A percentile compares a stretch with the other conserved stretches of the same genome.
Evolutionary conservation across 2,888 invertebrate species (phyloP).

Genomic region (Trachelus tabidus): DNA sequence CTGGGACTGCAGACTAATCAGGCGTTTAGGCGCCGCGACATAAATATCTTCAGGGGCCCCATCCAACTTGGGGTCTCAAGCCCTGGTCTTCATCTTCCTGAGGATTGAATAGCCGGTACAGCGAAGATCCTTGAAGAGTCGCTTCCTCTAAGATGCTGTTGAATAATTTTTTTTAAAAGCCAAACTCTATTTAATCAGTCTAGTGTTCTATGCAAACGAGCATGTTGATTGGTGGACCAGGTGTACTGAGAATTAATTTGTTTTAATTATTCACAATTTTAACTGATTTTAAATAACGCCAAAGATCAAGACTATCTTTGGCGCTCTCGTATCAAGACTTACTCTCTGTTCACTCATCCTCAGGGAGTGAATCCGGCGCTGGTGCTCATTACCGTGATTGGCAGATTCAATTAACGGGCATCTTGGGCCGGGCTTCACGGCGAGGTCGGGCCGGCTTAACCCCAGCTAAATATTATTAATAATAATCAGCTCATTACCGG

Average conservation of each 20-base stretch:
- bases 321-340: slow-evolving; percentile 17
- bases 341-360: slow-evolving; percentile 10
- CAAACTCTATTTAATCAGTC: too few species aligned
- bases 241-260: too few species aligned
- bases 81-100: too few species aligned
- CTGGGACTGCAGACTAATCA: slow-evolving; percentile 3
- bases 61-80: too few species aligned
- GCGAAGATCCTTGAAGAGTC: too few species aligned
- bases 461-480: slow-evolving; percentile 64
- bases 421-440: slow-evolving; percentile 46
- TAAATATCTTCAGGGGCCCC: slow-evolving; percentile 7
- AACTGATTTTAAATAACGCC: too few species aligned
- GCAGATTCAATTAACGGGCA: slow-evolving; percentile 79
- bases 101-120: too few species aligned
- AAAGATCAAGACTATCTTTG: slow-evolving; percentile 14
- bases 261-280: too few species aligned
- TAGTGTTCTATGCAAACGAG: too few species aligned
- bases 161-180: too few species aligned
- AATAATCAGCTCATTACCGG: slow-evolving; percentile 65
- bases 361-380: slow-evolving; percentile 63
- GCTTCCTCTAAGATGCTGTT: too few species aligned
- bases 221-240: too few species aligned
- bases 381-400: slow-evolving; percentile 82
- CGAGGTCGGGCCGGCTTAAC: slow-evolving; percentile 61
- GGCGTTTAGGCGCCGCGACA: slow-evolving; percentile 10